Percentiles rank a stretch among this genome's conserved stretches.
Conservation (phyloP, 2,888 invertebrate species). For the Acleris sparsana region DNA sequence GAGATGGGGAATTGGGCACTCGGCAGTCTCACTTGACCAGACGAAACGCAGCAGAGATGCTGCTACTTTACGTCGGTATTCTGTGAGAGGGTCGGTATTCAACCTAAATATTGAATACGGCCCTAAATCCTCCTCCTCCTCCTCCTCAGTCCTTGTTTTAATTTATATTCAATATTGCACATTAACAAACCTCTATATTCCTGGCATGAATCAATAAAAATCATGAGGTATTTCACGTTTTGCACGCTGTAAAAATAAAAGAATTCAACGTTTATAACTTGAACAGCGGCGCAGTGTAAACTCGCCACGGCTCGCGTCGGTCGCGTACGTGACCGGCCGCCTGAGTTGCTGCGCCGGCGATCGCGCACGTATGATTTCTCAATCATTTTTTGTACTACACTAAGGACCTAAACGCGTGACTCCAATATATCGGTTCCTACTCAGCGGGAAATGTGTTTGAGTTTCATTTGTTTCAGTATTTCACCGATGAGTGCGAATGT, state of each 20-base stretch:
- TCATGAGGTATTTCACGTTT: neutral
- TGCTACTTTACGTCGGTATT: too few relatives aligned
- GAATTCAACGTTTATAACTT: slow-evolving; percentile 1
- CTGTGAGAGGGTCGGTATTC: too few relatives aligned
- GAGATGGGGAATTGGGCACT: too few relatives aligned
- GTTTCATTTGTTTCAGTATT: neutral
- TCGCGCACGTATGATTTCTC: slow-evolving; percentile 24
- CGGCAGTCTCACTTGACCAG: too few relatives aligned
- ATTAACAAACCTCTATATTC: too few relatives aligned
- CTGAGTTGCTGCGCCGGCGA: slow-evolving; percentile 13
- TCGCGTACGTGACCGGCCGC: slow-evolving; percentile 18
- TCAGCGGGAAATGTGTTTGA: slow-evolving; percentile 12
- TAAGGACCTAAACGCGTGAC: slow-evolving; percentile 19
- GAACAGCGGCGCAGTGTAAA: slow-evolving; percentile 7
- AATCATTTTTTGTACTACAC: slow-evolving; percentile 21
- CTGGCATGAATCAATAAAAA: too few relatives aligned
- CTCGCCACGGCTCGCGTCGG: slow-evolving; percentile 5
- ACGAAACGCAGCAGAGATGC: too few relatives aligned
- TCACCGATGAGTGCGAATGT: too few relatives aligned
- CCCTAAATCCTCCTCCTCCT: too few relatives aligned
- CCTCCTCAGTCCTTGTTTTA: too few relatives aligned
- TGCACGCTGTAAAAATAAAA: neutral
- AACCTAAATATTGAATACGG: too few relatives aligned
- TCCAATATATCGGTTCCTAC: slow-evolving; percentile 11
- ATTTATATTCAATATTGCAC: too few relatives aligned